Evolutionary conservation across 2,888 invertebrate species (phyloP).

Genomic region (Heliconius aoede): DNA sequence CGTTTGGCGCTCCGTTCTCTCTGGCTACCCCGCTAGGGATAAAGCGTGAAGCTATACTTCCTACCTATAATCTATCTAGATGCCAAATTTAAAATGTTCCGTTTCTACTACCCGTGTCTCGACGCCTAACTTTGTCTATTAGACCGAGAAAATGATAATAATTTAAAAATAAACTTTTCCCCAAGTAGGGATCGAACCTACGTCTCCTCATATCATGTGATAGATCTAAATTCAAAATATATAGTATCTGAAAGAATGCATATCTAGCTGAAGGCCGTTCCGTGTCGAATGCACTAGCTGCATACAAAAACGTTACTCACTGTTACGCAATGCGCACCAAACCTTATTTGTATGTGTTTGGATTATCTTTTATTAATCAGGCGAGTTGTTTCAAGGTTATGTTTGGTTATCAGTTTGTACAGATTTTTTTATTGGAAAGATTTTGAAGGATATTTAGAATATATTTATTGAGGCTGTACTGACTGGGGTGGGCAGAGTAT

Average conservation of each 20-base stretch:
- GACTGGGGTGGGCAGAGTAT: no score
- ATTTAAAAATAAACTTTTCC: neutral
- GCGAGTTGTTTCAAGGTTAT: conserved; percentile 29
- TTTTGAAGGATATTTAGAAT: neutral
- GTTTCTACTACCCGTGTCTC: no score
- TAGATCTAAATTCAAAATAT: neutral
- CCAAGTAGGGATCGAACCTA: neutral
- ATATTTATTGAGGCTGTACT: neutral
- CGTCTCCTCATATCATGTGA: neutral
- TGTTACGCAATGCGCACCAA: conserved; percentile 46
- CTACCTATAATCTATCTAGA: no score
- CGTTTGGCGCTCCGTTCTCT: no score
- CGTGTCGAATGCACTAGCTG: conserved; percentile 56
- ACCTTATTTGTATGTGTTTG: conserved; percentile 23
- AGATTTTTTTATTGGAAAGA: neutral
- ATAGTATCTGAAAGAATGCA: conserved; percentile 31
- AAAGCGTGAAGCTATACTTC: no score
- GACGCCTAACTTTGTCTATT: no score
- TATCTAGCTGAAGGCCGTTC: conserved; percentile 57
- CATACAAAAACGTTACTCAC: conserved; percentile 53
- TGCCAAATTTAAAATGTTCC: no score
- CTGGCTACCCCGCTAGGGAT: no score
- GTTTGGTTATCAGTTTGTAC: conserved; percentile 6
- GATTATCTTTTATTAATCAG: conserved; percentile 41
- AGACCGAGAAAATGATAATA: no score